Evolutionary conservation across 2,113 vertebrate genomes (phyloP), one percentile per base, ranked within the genome.

Genomic region (Rhegmatorhina hoffmannsi): DNA sequence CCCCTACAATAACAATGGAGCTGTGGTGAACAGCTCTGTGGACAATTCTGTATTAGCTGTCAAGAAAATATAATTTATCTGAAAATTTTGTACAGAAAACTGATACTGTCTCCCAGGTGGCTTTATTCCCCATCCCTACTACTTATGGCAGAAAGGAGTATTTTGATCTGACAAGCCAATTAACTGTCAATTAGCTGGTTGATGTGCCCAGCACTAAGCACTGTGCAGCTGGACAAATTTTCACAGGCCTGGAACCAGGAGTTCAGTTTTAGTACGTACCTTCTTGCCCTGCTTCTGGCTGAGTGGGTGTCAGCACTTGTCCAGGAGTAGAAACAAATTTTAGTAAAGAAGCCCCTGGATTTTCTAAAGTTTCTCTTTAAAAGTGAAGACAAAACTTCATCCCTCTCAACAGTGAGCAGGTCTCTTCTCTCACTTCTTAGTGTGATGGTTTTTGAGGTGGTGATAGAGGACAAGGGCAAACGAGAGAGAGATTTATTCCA

Each of bases 31-130:
- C 38, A 76, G 81, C 63, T 87, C 53, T 2, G 8, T 87, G 62
- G 81, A 66, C 50, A 81, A 59, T 55, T 87, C 55, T 72, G 9
- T 80, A 25, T 68, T 59, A 90, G 26, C 69, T 95, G 90, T 52
- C 75, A 92, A 81, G 88, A 82, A 94, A 73, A 93, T 11, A 38
- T 7, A n/a, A 87, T 92, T 89, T 92, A 69, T 81, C 36, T 3
- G 1, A 69, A 72, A 80, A 34, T 23, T 93, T 60, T 86, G 43
- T 67, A 17, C 20, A 86, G 55, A 60, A 92, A 88, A 78, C 17
- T 44, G 50, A 28, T 2, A 33, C 21, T 17, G 10, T 44, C 25
- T 72, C 79, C 59, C 92, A 84, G 38, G 63, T 78, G 70, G 18
- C 7, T 84, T 91, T 75, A 67, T 31, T 1, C 5, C n/a, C 20